Conservation (phyloP, 2,888 invertebrate genomes). For the Phrixothrix hirtus region DNA sequence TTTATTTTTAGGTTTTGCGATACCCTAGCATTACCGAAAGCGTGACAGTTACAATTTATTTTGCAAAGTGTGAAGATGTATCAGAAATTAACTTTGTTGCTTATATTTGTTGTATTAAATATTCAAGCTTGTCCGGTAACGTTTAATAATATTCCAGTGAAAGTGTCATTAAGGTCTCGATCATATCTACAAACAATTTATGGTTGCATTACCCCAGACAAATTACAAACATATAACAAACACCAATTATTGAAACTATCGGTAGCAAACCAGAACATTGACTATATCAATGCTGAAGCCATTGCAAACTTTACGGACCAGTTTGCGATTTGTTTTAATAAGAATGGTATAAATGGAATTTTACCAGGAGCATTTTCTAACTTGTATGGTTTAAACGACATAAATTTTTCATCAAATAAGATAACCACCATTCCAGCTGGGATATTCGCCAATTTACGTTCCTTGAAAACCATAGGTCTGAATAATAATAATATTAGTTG, state of each 20-base stretch:
- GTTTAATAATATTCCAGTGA: background rate
- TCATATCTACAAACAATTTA: background rate
- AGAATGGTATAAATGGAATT: background rate
- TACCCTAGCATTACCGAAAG: too few relatives aligned
- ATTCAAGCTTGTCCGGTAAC: background rate
- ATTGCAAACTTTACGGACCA: background rate
- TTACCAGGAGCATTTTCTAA: background rate
- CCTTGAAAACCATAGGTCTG: background rate
- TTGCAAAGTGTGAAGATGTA: too few relatives aligned
- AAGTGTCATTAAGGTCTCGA: background rate
- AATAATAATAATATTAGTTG: background rate
- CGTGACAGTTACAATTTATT: too few relatives aligned
- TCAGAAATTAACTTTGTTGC: too few relatives aligned
- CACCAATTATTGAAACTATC: background rate
- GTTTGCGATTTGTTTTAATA: background rate
- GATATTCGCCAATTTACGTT: background rate
- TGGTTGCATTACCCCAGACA: background rate
- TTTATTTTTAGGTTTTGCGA: too few relatives aligned
- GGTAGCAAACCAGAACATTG: background rate
- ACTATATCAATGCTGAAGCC: background rate
- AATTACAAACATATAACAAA: background rate
- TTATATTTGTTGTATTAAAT: too few relatives aligned
- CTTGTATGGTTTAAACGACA: background rate
- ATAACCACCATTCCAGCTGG: background rate
- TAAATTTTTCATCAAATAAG: background rate